These are phyloP conservation scores for Hirtodrosophila cameraria DNA, from an alignment of 2,888 invertebrate species.

Conservation along the genomic window DNA sequence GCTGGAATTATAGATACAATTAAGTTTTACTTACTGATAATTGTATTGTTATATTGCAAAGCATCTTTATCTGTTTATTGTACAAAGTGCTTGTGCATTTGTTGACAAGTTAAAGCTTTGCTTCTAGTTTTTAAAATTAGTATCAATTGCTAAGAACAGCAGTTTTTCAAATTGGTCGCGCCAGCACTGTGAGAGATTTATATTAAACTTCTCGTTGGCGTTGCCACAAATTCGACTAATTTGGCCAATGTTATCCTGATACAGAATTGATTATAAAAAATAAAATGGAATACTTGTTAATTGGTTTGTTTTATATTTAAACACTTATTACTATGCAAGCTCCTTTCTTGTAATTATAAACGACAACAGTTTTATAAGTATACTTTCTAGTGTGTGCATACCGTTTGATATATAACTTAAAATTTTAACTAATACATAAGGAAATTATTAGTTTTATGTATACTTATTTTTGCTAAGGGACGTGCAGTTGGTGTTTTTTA, in stretches of 20 bases:
- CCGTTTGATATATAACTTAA: no score
- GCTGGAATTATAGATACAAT: conserved; percentile 56
- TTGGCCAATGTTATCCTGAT: conserved; percentile 35
- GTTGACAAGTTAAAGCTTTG: conserved; percentile 50
- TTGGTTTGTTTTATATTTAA: not conserved
- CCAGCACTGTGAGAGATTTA: conserved; percentile 80
- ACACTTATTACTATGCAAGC: no score
- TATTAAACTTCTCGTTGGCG: conserved; percentile 82
- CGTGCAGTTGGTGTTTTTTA: no score
- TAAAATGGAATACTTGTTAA: conserved; percentile 24
- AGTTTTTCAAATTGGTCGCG: conserved; percentile 37
- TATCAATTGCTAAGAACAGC: conserved; percentile 35
- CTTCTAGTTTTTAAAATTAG: conserved; percentile 37
- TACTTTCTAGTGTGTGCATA: no score
- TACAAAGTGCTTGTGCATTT: conserved; percentile 45
- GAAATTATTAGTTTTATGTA: no score
- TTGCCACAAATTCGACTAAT: conserved; percentile 25
- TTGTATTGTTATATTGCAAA: conserved; percentile 55
- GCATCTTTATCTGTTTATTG: conserved; percentile 32
- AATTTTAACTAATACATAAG: no score
- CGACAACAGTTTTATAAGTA: no score
- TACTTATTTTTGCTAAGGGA: no score
- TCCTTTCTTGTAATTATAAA: no score
- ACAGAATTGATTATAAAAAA: conserved; percentile 21
- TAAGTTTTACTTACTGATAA: conserved; percentile 62